Conservation (phyloP, 2,797 vertebrate genomes). For the Odontamblyopus lacepedii region DNA sequence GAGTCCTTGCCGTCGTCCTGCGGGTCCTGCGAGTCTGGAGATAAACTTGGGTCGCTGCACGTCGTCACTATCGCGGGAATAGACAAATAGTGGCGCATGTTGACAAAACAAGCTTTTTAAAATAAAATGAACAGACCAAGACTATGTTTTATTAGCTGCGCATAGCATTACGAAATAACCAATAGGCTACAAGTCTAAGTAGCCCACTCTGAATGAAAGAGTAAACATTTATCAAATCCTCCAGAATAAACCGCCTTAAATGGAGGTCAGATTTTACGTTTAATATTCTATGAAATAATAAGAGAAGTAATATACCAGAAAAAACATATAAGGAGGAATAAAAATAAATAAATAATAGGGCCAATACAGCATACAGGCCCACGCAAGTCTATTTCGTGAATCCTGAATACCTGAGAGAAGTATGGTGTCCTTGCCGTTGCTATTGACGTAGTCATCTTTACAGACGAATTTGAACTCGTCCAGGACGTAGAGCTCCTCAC, state of each 20-base stretch:
- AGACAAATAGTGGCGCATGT: neutral
- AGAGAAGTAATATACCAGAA: neutral
- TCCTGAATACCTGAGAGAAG: constrained; percentile 86
- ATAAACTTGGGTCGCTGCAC: constrained; percentile 96
- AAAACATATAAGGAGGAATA: neutral
- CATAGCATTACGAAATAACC: neutral
- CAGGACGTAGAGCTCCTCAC: constrained; percentile 95
- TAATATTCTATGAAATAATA: neutral
- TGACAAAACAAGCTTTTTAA: neutral
- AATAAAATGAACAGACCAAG: neutral
- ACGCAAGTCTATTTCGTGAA: no score
- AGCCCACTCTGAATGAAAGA: neutral
- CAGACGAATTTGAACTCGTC: constrained; percentile 96
- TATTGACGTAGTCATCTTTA: constrained; percentile 92
- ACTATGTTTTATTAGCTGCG: neutral
- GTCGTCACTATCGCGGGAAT: constrained; percentile 82
- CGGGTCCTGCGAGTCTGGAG: constrained; percentile 95
- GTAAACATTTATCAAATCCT: neutral
- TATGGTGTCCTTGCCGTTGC: constrained; percentile 87
- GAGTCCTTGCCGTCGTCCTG: constrained; percentile 95
- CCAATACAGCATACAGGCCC: neutral
- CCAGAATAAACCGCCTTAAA: neutral
- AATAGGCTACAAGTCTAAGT: neutral
- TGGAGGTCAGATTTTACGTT: neutral
- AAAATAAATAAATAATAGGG: neutral